A percentile compares a stretch with the other conserved stretches of the same genome.
These are phyloP conservation scores for Tetranychus piercei DNA, from an alignment of 2,888 invertebrate genomes.

Conservation along the genomic window DNA sequence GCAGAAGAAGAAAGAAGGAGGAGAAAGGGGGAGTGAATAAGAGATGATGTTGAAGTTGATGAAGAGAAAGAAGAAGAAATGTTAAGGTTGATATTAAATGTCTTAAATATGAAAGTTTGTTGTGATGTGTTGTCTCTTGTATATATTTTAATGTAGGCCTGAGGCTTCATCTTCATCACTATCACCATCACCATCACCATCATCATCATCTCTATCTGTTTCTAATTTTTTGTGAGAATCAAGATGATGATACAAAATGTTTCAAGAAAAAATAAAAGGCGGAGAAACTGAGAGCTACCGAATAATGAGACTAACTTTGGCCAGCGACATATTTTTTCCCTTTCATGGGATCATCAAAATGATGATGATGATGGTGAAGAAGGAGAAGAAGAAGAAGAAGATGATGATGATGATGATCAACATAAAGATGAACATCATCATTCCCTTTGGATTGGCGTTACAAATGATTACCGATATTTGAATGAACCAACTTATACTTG, in stretches of 20 bases:
- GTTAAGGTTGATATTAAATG: neutral
- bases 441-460: neutral
- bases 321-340: neutral
- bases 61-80: constrained; percentile 7
- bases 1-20: constrained; percentile 6
- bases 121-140: constrained; percentile 1
- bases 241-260: neutral
- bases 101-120: neutral
- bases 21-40: constrained; percentile 10
- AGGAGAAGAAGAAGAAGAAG: too few species aligned
- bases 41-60: constrained; percentile 13
- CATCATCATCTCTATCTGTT: neutral
- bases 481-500: neutral
- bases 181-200: neutral
- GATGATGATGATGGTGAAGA: neutral
- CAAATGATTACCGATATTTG: constrained; percentile 1
- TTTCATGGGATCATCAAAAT: neutral
- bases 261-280: neutral
- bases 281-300: neutral
- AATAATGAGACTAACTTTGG: neutral
- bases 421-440: neutral
- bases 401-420: neutral
- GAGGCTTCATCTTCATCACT: neutral
- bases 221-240: neutral
- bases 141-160: neutral